Evolutionary conservation across 2,888 invertebrate genomes (phyloP).

Genomic region (Maniola hyperantus): DNA sequence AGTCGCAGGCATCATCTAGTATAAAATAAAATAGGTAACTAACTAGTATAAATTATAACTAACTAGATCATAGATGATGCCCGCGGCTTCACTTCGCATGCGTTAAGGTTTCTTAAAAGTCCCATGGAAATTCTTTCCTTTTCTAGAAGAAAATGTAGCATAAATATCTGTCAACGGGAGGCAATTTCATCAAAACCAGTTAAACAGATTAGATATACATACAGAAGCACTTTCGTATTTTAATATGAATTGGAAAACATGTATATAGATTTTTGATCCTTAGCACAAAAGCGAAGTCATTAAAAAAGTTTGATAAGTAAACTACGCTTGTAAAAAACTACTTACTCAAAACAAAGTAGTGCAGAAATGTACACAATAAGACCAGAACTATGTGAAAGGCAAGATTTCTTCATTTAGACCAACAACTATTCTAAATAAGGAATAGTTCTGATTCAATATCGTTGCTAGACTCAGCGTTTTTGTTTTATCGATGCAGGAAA

Average conservation of each 20-base stretch:
- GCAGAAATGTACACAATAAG: not conserved
- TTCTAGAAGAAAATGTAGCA: too few species aligned
- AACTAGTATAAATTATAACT: too few species aligned
- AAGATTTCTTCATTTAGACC: conserved; percentile 9
- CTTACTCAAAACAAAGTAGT: not conserved
- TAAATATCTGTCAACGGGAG: too few species aligned
- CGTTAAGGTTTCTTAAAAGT: too few species aligned
- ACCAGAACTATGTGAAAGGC: conserved; percentile 17
- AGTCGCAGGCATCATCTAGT: too few species aligned
- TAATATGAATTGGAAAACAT: not conserved
- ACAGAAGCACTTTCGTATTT: too few species aligned
- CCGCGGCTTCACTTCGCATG: too few species aligned
- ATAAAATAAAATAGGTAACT: too few species aligned
- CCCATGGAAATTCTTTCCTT: too few species aligned
- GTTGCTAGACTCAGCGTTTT: conserved; percentile 24
- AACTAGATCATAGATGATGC: too few species aligned
- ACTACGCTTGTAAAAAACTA: not conserved
- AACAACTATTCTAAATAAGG: conserved; percentile 12
- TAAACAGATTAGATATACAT: too few species aligned
- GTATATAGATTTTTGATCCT: not conserved
- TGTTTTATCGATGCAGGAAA: conserved; percentile 57
- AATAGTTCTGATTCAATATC: conserved; percentile 12
- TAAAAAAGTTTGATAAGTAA: not conserved
- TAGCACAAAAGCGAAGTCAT: not conserved
- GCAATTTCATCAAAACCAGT: too few species aligned